Percentiles rank a stretch among this genome's conserved stretches.
Evolutionary conservation across 2,797 vertebrate genomes (phyloP).

Genomic region (Sebastes oblongus): DNA sequence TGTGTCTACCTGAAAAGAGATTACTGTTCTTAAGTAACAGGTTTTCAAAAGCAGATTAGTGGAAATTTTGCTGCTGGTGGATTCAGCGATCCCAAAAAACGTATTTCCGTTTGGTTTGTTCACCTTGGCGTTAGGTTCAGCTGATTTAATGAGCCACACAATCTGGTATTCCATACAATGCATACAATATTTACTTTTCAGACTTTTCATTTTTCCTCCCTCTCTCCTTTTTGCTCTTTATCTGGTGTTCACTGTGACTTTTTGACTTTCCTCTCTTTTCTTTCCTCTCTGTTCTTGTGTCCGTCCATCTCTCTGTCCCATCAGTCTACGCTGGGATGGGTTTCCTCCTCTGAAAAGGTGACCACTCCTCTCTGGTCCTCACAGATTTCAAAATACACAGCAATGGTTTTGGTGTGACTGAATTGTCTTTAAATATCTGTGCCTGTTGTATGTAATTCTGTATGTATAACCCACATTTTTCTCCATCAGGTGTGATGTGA

Average conservation of each 20-base stretch:
- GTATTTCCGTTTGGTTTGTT: constrained; percentile 24
- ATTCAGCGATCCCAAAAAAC: constrained; percentile 17
- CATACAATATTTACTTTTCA: constrained; percentile 25
- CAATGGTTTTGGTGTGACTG: background rate
- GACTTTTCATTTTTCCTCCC: constrained; percentile 6
- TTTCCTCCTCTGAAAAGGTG: constrained; percentile 86
- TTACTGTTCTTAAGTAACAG: constrained; percentile 18
- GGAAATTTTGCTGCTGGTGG: constrained; percentile 22
- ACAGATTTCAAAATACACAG: background rate
- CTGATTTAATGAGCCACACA: constrained; percentile 20
- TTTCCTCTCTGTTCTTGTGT: constrained; percentile 43
- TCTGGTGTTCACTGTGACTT: constrained; percentile 33
- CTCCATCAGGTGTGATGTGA: constrained; percentile 26
- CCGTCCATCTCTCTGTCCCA: constrained; percentile 47
- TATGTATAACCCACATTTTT: background rate
- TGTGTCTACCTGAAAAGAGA: constrained; percentile 60
- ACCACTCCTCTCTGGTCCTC: constrained; percentile 75
- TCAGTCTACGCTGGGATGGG: constrained; percentile 87
- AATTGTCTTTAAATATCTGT: background rate
- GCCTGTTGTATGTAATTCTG: background rate
- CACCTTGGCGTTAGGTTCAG: constrained; percentile 2
- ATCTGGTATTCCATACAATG: constrained; percentile 67
- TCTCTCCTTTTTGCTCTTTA: constrained; percentile 18
- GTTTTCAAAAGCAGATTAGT: constrained; percentile 47
- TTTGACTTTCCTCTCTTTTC: constrained; percentile 60